Conservation (phyloP, 2,888 invertebrate genomes). For the Tipula lateralis region DNA sequence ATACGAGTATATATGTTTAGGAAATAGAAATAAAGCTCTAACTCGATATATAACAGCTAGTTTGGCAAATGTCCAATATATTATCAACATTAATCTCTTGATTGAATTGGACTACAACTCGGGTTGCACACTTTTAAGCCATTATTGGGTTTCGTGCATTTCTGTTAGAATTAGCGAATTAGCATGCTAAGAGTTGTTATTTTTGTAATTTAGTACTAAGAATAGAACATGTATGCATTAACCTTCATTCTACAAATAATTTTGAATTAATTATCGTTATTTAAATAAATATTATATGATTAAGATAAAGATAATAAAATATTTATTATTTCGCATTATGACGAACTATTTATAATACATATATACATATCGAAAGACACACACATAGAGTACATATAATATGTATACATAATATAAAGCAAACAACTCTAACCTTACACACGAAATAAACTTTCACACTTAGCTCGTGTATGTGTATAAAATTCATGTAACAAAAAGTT, state of each 20-base stretch:
- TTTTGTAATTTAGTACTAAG: too few species aligned
- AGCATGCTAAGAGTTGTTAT: neutral
- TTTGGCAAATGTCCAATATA: neutral
- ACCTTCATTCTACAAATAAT: neutral
- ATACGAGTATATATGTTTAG: too few species aligned
- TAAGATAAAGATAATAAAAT: neutral
- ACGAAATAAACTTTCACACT: neutral
- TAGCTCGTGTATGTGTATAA: neutral
- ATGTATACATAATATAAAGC: neutral
- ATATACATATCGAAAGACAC: neutral
- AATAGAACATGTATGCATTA: too few species aligned
- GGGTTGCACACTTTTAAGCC: neutral
- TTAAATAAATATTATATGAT: neutral
- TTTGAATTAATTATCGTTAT: neutral
- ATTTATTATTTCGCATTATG: neutral
- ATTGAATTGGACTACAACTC: neutral
- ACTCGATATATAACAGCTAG: neutral
- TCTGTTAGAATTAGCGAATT: too few species aligned
- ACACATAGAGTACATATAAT: neutral
- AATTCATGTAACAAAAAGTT: neutral
- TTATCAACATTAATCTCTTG: neutral
- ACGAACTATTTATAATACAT: neutral
- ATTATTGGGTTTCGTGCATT: neutral
- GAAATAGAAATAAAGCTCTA: neutral
- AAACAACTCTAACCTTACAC: neutral